Evolutionary conservation across 2,797 vertebrate genomes (phyloP), one percentile per base, ranked within the genome.

Genomic region (Smutsia gigantea): DNA sequence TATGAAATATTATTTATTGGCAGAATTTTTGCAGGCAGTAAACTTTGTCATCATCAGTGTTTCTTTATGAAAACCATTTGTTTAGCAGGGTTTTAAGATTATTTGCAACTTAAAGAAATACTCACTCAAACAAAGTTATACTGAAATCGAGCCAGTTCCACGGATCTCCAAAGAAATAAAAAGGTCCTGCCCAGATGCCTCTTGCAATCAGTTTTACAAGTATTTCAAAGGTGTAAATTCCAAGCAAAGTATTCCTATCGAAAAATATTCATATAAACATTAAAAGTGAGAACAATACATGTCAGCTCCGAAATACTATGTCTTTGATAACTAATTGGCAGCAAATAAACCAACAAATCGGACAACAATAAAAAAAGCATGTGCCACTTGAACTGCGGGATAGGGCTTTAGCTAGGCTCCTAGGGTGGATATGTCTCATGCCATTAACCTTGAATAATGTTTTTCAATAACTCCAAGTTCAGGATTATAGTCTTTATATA

Each of bases 81-180:
- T 21, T 88, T 83, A 82, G 4, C 2, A 94, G 87, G 51, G 97
- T 97, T 86, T 57, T 96, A 29, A 97, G 95, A 97, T 96, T 46
- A 97, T 97, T 96, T 92, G 46, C 10, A 90, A 82, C 59, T 96
- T 93, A 64, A 96, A 78, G 68, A 87, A 85, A 98, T 98, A 99
- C 99, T 99, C 97, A 99, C 99, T 99, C 99, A 98, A 99, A 98
- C 83, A 99, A 97, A 93, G 99, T 99, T 88, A 99, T 98, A 97
- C 96, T 98, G 98, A 99, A 99, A 98, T 99, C 99, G 96, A 99
- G 97, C 99, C 99, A 99, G 95, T 99, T 99, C 99, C 99, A 99
- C 2, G 99, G 99, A 97, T 99, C 99, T 97, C 99, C 98, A 31
- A 99, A 98, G 97, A 99, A 99, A 23, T 99, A 99, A 97, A 99